Evolutionary conservation across 2,888 invertebrate species (phyloP).

Genomic region (Lutraria lutraria): DNA sequence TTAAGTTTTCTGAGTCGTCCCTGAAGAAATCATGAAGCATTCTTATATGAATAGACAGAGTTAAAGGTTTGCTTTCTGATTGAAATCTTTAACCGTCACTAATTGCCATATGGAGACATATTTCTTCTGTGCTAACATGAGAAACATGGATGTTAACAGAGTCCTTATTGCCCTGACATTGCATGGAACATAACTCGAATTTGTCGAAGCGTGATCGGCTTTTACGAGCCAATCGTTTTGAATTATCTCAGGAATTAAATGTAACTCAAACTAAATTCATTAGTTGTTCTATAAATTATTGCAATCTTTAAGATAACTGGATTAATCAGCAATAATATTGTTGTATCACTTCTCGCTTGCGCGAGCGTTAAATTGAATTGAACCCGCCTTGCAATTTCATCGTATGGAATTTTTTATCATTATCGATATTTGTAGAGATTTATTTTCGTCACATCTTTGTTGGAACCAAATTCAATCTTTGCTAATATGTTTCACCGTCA

Average conservation of each 20-base stretch:
- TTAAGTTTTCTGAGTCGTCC: no score
- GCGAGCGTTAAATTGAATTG: constrained; percentile 2
- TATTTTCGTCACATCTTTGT: neutral
- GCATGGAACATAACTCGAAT: constrained; percentile 13
- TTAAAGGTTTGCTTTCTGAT: no score
- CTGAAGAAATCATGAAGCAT: no score
- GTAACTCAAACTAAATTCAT: neutral
- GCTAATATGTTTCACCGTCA: neutral
- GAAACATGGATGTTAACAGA: neutral
- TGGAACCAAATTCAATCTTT: neutral
- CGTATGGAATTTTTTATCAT: neutral
- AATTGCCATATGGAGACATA: neutral
- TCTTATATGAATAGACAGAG: no score
- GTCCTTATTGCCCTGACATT: constrained; percentile 4
- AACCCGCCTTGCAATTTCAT: constrained; percentile 1
- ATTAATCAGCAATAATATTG: constrained; percentile 16
- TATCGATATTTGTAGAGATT: neutral
- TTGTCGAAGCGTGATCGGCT: neutral
- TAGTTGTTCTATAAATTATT: constrained; percentile 9
- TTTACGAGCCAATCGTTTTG: constrained; percentile 15
- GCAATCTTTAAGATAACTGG: constrained; percentile 13
- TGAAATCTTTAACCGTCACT: no score
- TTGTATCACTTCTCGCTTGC: constrained; percentile 1
- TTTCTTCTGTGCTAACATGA: neutral
- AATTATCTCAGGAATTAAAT: constrained; percentile 13